phyloP scores from a whole-genome alignment of 1,140 invertebrate species.

The Chrysomallon squamiferum region DNA sequence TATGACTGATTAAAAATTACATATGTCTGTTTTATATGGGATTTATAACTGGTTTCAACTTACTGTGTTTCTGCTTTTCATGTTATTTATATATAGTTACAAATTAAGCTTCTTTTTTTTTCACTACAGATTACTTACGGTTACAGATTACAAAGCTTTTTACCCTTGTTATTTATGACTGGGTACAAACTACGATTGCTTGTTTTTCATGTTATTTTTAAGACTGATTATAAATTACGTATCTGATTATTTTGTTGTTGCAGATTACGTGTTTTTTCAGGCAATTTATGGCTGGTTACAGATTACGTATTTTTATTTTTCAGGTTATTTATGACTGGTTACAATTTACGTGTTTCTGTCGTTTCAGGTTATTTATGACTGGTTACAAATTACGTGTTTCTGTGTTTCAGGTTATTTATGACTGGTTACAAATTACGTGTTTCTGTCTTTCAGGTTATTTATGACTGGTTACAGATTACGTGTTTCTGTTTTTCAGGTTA shows the following conservation, averaged over 20 bases:
- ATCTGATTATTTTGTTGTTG: no score
- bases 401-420: no score
- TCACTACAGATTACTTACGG: no score
- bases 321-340: background rate
- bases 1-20: slow-evolving; percentile 95
- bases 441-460: background rate
- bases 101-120: slow-evolving; percentile 10
- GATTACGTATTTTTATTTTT: background rate
- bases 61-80: background rate
- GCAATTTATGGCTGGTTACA: background rate
- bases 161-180: slow-evolving; percentile 54
- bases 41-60: no score
- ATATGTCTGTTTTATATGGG: slow-evolving; percentile 95
- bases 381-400: slow-evolving; percentile 95
- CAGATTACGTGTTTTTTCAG: no score
- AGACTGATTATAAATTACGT: slow-evolving; percentile 97
- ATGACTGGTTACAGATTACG: background rate
- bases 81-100: background rate
- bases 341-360: background rate
- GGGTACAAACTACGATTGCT: background rate
- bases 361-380: slow-evolving; percentile 91
- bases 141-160: no score
- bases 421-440: no score
- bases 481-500: slow-evolving; percentile 71
- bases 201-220: slow-evolving; percentile 81